Percentiles rank a stretch among this genome's conserved stretches.
Evolutionary conservation across 2,113 vertebrate species (phyloP).

Genomic region (Sinocyclocheilus anophthalmus): DNA sequence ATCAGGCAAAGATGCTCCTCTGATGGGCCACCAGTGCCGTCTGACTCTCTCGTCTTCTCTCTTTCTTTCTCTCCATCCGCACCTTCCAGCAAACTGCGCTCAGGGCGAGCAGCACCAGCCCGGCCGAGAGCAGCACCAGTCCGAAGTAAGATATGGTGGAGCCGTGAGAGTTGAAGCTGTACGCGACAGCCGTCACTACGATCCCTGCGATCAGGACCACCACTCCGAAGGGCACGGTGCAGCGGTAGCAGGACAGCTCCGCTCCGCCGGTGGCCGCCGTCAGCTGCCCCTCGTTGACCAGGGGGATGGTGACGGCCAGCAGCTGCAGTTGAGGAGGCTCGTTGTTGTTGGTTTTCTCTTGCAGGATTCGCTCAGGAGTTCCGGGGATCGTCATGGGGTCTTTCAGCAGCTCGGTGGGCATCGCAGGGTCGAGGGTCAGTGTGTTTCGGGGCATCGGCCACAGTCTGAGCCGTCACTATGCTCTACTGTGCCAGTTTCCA

Average conservation of each 20-base stretch:
- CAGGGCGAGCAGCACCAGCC: conserved; percentile 84
- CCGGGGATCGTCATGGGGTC: conserved; percentile 79
- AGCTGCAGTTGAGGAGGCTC: conserved; percentile 56
- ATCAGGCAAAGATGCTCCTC: conserved; percentile 78
- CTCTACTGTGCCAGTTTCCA: background rate
- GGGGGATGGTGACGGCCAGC: conserved; percentile 76
- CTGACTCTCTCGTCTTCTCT: conserved; percentile 90
- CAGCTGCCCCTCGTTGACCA: conserved; percentile 90
- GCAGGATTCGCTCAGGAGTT: conserved; percentile 67
- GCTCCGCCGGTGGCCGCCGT: conserved; percentile 91
- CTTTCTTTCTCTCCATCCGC: conserved; percentile 85
- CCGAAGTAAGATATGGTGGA: conserved; percentile 95
- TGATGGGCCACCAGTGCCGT: conserved; percentile 85
- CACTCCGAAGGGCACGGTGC: conserved; percentile 91
- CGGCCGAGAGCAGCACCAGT: conserved; percentile 86
- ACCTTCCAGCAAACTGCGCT: conserved; percentile 91
- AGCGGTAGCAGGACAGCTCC: conserved; percentile 95
- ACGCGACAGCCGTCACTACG: conserved; percentile 92
- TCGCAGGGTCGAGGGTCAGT: conserved; percentile 64
- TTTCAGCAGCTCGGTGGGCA: conserved; percentile 84
- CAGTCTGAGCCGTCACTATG: conserved; percentile 23
- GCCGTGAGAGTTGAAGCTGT: conserved; percentile 96
- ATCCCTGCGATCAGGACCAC: conserved; percentile 91
- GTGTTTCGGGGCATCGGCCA: conserved; percentile 40
- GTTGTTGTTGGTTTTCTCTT: conserved; percentile 69